These are phyloP conservation scores for Gymnothorax reevesii DNA, from an alignment of 2,797 vertebrate species.

Conservation along the genomic window DNA sequence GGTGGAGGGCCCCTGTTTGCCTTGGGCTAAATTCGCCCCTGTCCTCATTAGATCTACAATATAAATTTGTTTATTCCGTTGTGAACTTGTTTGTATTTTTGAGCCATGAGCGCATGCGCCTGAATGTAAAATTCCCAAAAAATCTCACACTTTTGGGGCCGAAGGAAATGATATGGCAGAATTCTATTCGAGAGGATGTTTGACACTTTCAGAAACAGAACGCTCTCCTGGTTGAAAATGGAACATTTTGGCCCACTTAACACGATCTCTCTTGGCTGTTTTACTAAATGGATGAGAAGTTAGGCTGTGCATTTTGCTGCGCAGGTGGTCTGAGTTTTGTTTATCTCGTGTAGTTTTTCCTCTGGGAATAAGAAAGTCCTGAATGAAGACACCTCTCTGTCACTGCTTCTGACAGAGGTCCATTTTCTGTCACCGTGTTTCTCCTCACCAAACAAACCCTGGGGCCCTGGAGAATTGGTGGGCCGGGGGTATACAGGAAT, in stretches of 20 bases:
- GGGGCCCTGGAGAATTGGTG: background rate
- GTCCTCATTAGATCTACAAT: too few species aligned
- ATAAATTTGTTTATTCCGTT: background rate
- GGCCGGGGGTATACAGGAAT: slow-evolving; percentile 32
- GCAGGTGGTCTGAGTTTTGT: slow-evolving; percentile 56
- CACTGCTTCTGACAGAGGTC: slow-evolving; percentile 40
- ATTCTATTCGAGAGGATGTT: slow-evolving; percentile 44
- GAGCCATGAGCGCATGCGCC: background rate
- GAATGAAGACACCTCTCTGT: slow-evolving; percentile 56
- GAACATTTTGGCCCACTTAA: slow-evolving; percentile 37
- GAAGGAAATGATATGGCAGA: slow-evolving; percentile 46
- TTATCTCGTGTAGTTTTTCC: slow-evolving; percentile 44
- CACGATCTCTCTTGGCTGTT: slow-evolving; percentile 40
- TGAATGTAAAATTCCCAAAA: background rate
- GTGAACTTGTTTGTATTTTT: background rate
- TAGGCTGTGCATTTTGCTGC: slow-evolving; percentile 12
- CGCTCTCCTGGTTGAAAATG: slow-evolving; percentile 52
- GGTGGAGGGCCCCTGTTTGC: too few species aligned
- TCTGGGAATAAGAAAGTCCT: slow-evolving; percentile 37
- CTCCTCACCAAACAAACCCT: slow-evolving; percentile 14
- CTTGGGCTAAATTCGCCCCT: too few species aligned
- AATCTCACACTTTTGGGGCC: slow-evolving; percentile 19
- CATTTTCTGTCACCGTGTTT: slow-evolving; percentile 46
- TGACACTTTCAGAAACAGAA: slow-evolving; percentile 52
- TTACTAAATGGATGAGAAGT: background rate